These are phyloP conservation scores for Anguilla rostrata DNA, from an alignment of 2,113 vertebrate genomes.

Conservation along the genomic window DNA sequence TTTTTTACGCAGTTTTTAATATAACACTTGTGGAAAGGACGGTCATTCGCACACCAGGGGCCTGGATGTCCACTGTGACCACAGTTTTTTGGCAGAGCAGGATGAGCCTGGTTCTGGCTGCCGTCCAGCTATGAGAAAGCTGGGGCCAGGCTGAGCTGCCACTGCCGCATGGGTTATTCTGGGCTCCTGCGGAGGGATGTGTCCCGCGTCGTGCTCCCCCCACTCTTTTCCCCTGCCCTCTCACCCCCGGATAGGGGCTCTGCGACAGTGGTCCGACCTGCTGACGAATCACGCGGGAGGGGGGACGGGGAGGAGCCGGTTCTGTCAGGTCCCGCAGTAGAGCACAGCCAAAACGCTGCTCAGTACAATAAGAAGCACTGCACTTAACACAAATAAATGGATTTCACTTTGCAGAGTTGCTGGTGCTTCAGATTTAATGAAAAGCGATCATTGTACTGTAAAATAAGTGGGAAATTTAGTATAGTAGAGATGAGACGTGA, in stretches of 20 bases:
- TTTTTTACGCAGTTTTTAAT: background rate
- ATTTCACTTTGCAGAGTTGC: background rate
- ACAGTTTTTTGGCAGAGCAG: background rate
- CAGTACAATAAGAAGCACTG: background rate
- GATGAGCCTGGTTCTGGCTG: background rate
- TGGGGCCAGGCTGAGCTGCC: background rate
- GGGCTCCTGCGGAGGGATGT: background rate
- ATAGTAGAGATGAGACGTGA: background rate
- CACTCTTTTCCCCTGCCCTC: slow-evolving; percentile 15
- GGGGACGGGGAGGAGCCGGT: background rate
- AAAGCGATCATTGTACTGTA: background rate
- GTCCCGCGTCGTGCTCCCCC: slow-evolving; percentile 5
- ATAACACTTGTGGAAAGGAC: slow-evolving; percentile 1
- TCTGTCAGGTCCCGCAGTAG: background rate
- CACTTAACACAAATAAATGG: background rate
- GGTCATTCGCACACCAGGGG: background rate
- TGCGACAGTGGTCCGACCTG: background rate
- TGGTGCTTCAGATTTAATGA: background rate
- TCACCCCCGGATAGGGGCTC: slow-evolving; percentile 9
- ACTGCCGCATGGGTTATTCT: background rate
- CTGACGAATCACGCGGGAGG: slow-evolving; percentile 7
- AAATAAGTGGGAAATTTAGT: background rate
- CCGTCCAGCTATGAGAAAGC: background rate
- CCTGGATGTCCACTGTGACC: background rate
- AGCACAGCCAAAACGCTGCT: background rate